Evolutionary conservation across 2,113 vertebrate genomes (phyloP), one percentile per base, ranked within the genome.

Genomic region (Actinemys pallida): DNA sequence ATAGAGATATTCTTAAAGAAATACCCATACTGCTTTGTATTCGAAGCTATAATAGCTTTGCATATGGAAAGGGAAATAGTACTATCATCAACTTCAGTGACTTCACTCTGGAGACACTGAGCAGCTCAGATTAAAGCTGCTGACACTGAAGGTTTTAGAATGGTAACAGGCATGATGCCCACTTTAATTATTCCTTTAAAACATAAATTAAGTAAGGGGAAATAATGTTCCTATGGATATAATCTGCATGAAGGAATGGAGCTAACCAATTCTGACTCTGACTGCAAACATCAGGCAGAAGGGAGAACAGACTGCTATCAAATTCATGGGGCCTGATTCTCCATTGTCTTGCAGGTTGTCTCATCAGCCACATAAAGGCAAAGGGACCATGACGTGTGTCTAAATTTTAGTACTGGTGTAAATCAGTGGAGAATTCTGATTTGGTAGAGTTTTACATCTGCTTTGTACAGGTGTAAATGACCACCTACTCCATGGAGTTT

Each of bases 111-210:
- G 62, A 95, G 49, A 86, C n/a, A 17, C 13, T 25, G 1, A 72
- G 65, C 65, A 42, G 69, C 76, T 92, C 6, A 10, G 42, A 75
- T 35, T 90, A 84, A 92, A 95, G 35, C 65, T 72, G 42, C 45
- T 56, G 24, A 78, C 75, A 69, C 0, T 75, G 42, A 90, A 94
- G 17, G 65, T 39, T 39, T 72, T 72, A 5, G n/a, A 69, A 72
- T 9, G 84, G n/a, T 69, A 93, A 93, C 50, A 94, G 90, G 9
- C 1, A 25, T n/a, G 72, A 57, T 1, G 5, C 25, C 22, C 65
- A 29, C 12, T 93, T 90, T 57, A 78, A 54, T 88, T 81, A 65
- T n/a, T 29, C 59, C 54, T 93, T 82, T 78, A 80, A 93, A 93
- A 72, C 8, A 89, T 25, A 90, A 39, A 24, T 20, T 65, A 31